Conservation (phyloP, 2,113 vertebrate species). For the Phoenicopterus ruber region DNA sequence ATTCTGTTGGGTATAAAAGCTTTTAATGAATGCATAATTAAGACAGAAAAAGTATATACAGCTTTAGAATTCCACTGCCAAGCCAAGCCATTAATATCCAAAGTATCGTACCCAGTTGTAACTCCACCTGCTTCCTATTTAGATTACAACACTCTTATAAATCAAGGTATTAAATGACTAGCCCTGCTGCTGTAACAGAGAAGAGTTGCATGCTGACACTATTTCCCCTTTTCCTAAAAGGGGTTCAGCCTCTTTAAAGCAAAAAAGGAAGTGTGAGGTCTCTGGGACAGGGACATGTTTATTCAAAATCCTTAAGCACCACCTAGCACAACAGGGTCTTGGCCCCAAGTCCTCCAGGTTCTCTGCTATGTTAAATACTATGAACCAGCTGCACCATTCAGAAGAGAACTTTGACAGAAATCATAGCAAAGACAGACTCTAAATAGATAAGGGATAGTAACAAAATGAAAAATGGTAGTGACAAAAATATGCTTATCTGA, state of each 20-base stretch:
- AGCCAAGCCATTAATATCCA: conserved; percentile 80
- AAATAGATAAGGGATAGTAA: background rate
- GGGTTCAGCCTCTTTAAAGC: background rate
- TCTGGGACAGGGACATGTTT: background rate
- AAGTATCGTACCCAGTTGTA: conserved; percentile 70
- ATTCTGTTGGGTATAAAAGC: conserved; percentile 85
- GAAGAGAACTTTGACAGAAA: background rate
- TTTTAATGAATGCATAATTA: conserved; percentile 90
- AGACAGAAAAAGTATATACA: conserved; percentile 79
- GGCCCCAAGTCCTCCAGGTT: background rate
- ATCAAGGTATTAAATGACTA: conserved; percentile 65
- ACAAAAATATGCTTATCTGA: background rate
- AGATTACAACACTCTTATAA: conserved; percentile 73
- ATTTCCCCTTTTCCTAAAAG: background rate
- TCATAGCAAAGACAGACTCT: background rate
- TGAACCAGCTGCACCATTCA: background rate
- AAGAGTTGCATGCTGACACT: background rate
- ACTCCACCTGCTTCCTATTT: conserved; percentile 80
- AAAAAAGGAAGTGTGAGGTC: background rate
- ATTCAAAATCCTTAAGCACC: background rate
- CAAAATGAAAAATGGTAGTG: background rate
- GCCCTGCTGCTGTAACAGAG: background rate
- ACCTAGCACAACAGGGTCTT: background rate
- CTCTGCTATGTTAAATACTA: background rate
- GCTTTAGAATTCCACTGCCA: conserved; percentile 78